Evolutionary conservation across 1,140 invertebrate genomes (phyloP).

Genomic region (Pogonognathellus flavescens): DNA sequence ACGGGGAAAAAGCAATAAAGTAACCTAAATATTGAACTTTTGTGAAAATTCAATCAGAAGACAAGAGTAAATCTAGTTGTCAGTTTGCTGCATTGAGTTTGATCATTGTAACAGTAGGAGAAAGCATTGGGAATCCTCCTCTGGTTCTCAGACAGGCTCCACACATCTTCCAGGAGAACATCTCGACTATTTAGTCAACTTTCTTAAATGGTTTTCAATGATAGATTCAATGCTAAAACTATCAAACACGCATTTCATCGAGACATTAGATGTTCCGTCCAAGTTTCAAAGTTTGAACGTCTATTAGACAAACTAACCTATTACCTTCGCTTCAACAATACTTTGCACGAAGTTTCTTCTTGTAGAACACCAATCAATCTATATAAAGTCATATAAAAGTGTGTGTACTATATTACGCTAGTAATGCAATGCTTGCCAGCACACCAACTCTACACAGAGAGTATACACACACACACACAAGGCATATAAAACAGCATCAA

Average conservation of each 20-base stretch:
- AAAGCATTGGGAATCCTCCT: neutral
- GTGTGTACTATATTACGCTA: neutral
- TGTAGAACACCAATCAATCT: neutral
- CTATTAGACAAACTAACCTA: constrained; percentile 38
- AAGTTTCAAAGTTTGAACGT: constrained; percentile 21
- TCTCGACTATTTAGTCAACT: constrained; percentile 1
- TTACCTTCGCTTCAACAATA: constrained; percentile 32
- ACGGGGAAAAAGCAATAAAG: neutral
- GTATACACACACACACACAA: too few relatives aligned
- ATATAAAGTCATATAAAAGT: neutral
- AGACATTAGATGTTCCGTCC: neutral
- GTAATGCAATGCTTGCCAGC: too few relatives aligned
- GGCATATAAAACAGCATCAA: too few relatives aligned
- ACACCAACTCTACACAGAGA: too few relatives aligned
- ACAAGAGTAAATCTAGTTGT: neutral
- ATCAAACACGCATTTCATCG: constrained; percentile 16
- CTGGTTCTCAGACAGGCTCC: neutral
- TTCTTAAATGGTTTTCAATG: constrained; percentile 13
- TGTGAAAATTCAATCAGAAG: neutral
- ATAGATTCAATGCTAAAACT: neutral
- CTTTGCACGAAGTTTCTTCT: constrained; percentile 5
- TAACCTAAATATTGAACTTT: neutral
- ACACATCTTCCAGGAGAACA: neutral
- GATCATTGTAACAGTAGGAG: neutral
- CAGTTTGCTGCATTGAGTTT: neutral